Percentiles rank a stretch among this genome's conserved stretches.
Conservation (phyloP, 2,113 vertebrate genomes). For the Aythya baeri region DNA sequence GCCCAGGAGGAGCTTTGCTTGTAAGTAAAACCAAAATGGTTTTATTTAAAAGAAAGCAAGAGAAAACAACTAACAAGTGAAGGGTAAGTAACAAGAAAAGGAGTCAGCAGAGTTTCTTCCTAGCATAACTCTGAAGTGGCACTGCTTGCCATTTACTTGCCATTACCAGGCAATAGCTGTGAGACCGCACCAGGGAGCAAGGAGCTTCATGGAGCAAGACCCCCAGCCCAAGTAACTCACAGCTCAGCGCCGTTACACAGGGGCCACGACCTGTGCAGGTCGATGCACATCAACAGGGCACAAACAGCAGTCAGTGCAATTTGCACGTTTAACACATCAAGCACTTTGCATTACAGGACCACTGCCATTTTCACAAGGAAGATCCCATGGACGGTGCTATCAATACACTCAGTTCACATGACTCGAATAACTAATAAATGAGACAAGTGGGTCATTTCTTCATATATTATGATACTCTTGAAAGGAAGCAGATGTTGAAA, state of each 20-base stretch:
- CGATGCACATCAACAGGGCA: not conserved
- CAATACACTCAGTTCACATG: not conserved
- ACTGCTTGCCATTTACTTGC: not conserved
- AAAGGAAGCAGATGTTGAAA: not conserved
- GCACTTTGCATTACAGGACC: not conserved
- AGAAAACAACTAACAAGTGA: not conserved
- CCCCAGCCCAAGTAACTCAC: no score
- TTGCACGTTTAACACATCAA: not conserved
- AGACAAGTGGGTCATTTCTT: not conserved
- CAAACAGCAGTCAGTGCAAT: accelerated
- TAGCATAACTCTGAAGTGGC: not conserved
- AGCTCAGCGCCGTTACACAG: not conserved
- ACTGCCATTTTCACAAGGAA: not conserved
- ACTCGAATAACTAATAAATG: not conserved
- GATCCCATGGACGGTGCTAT: not conserved
- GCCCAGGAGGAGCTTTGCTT: not conserved
- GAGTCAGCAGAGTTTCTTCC: not conserved
- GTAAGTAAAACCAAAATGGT: no score
- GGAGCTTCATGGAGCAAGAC: not conserved
- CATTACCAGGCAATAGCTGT: accelerated
- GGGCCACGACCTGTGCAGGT: not conserved
- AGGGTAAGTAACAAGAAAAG: not conserved
- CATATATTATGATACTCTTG: not conserved
- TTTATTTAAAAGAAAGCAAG: not conserved
- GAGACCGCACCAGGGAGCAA: not conserved